Evolutionary conservation across 1,140 invertebrate genomes (phyloP), one percentile per base, ranked within the genome.

Genomic region (Ganaspis sp.): DNA sequence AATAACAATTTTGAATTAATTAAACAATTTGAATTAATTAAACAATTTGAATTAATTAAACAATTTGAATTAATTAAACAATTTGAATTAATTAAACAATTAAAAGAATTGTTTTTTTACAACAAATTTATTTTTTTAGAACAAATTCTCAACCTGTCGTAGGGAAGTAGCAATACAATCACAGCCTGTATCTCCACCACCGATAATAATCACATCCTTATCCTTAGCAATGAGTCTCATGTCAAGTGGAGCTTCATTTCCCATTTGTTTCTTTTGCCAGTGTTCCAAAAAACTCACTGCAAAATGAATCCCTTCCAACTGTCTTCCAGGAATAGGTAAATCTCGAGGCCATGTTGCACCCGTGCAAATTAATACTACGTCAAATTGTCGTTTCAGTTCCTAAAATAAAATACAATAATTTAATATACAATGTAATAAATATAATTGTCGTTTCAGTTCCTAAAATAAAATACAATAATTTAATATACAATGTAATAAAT

Each of bases 141-240:
- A n/a, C n/a, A n/a, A n/a, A n/a, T n/a, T 49, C 5, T 21, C 1
- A 83, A 94, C 94, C 90, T 99, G 98, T 85, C 99, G 93, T 12
- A 99, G 93, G 3, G 98, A 98, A 1, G 99, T 99, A 45, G 97
- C 99, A 90, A 99, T 99, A 87, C 99, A 99, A 93, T 99, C 99
- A 91, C 97, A 98, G 0, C 99, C 99, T n/a, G 99, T 99, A 89
- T 99, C 99, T 29, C 99, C 99, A 12, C 99, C 99, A 21, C 99
- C 99, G 84, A 99, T 98, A 74, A 99, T 95, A 78, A 99, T 95
- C 4, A 99, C 98, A 90, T 99, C 93, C 90, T 99, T 99, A 84
- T 96, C 97, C 87, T 98, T 96, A 17, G 99, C 98, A 49, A 94
- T 93, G 38, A 97, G 93, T 38, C 91, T 89, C 54, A 93, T 85